phyloP scores from a whole-genome alignment of 1,140 invertebrate species.

The Ganaspis sp. region DNA sequence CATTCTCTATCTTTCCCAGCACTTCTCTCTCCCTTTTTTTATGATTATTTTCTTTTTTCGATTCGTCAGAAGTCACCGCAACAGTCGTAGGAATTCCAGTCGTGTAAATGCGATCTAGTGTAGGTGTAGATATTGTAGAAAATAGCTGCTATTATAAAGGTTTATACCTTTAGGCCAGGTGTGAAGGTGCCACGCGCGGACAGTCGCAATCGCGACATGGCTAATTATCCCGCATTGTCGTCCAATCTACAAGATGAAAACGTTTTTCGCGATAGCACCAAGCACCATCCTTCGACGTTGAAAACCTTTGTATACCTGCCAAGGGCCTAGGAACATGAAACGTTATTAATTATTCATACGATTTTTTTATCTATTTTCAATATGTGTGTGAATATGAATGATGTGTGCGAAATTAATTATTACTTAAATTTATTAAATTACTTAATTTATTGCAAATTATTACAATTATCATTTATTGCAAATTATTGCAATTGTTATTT shows the following conservation, averaged over 20 bases:
- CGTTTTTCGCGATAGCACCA: not conserved
- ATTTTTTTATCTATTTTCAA: too few relatives aligned
- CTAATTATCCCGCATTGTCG: constrained; percentile 3
- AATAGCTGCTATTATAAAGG: not conserved
- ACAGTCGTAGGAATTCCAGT: not conserved
- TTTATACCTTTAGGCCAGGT: not conserved
- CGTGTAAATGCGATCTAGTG: not conserved
- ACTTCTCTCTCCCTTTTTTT: not conserved
- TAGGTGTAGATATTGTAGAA: not conserved
- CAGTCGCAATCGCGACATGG: constrained; percentile 20
- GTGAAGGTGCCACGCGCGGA: not conserved
- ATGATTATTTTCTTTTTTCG: not conserved
- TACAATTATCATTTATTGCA: too few relatives aligned
- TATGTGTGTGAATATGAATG: too few relatives aligned
- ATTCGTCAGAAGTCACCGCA: constrained; percentile 28
- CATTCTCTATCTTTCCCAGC: not conserved
- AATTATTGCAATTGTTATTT: too few relatives aligned
- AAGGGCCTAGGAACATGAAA: not conserved
- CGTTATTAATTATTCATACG: not conserved
- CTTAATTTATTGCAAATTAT: too few relatives aligned
- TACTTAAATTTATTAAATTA: too few relatives aligned
- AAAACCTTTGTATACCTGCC: not conserved
- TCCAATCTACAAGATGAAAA: not conserved
- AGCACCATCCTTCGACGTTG: not conserved
- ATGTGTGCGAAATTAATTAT: too few relatives aligned